Base-by-base conservation (phyloP, 2,888 invertebrate genomes). In the Acanthopleura granulata region DNA sequence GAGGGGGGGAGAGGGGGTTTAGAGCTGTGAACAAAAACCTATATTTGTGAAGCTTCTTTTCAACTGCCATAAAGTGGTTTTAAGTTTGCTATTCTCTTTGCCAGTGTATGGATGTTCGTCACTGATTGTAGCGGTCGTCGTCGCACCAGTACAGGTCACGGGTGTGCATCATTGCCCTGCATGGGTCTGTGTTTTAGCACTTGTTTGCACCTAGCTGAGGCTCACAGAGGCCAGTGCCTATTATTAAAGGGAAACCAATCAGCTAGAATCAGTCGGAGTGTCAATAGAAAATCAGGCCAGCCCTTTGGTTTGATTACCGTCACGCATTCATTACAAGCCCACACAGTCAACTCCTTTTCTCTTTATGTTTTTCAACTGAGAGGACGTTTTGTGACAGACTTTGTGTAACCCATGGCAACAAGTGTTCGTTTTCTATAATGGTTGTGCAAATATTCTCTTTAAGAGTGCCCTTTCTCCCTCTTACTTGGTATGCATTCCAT, bases 331-430 rank as follows among this genome's bases (percentile, higher is more conserved):
- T 57, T 57, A 57, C 57, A 18, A n/a, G 57, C 57, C 57, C 57
- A 18, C 57, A 57, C 22, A 22, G 57, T 57, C 57, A 57, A 57
- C n/a, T 57, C 57, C 22, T 22, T 66, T 66, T 66, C 66, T 66
- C 29, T 66, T 66, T 66, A 22, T 66, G 22, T 66, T 27, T 27
- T 66, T 66, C 29, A 66, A 66, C 66, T 27, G 66, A 27, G 66
- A 27, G 40, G 40, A 66, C 66, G 6, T 66, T 66, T 66, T 66
- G 66, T 66, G 66, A 27, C 66, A 22, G 66, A 66, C 66, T 66
- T 66, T 27, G 66, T 66, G 66, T 66, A 27, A 66, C 66, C 66
- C 66, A 27, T 66, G 66, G 66, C 66, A 66, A 66, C 66, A 27
- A 27, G 66, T 27, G 22, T 66, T 66, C 66, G 25, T 66, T 66